phyloP scores from a whole-genome alignment of 2,113 vertebrate species.

The Alces alces region DNA sequence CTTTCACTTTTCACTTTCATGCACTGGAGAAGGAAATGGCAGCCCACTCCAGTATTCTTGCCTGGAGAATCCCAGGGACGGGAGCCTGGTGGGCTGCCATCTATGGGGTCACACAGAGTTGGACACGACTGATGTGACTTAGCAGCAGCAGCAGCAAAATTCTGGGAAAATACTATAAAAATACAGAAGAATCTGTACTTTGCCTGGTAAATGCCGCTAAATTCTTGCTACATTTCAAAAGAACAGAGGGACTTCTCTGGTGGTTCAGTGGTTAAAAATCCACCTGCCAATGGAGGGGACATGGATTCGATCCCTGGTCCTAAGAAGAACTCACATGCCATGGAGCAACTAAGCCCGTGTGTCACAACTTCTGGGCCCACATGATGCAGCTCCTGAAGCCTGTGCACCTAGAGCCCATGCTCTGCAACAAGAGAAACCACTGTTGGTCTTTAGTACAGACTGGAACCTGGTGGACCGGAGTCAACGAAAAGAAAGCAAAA shows the following conservation, averaged over 20 bases:
- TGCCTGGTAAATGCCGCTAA: background rate
- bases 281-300: background rate
- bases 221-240: background rate
- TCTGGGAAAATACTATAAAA: background rate
- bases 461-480: too few species aligned
- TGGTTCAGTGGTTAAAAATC: background rate
- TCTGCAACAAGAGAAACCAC: background rate
- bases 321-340: background rate
- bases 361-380: background rate
- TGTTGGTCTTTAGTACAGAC: too few species aligned
- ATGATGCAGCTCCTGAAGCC: background rate
- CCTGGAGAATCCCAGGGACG: too few species aligned
- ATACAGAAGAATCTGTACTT: background rate
- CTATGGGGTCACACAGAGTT: background rate
- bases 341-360: background rate
- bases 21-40: too few species aligned
- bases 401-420: background rate
- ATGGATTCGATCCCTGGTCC: background rate
- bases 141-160: background rate
- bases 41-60: too few species aligned
- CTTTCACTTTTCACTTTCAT: too few species aligned
- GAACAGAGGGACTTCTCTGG: background rate
- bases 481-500: too few species aligned
- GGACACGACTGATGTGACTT: background rate
- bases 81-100: background rate